Evolutionary conservation across 2,888 invertebrate species (phyloP).

Genomic region (Parelbella ahira): DNA sequence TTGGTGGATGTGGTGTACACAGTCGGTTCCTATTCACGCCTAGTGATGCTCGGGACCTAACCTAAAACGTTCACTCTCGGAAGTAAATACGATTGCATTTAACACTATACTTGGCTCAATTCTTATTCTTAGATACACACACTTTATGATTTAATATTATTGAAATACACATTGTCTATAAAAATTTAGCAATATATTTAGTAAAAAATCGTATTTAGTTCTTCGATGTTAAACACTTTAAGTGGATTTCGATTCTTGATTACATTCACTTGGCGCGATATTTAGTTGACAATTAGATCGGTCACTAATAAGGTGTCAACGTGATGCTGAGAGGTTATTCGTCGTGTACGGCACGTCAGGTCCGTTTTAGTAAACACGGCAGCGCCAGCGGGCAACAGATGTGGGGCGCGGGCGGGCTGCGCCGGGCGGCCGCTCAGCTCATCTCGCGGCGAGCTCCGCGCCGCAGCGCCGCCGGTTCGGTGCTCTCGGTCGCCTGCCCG

Average conservation of each 20-base stretch:
- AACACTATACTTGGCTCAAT: too few species aligned
- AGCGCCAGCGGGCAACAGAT: constrained; percentile 72
- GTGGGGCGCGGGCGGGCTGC: constrained; percentile 74
- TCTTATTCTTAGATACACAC: too few species aligned
- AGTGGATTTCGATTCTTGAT: constrained; percentile 56
- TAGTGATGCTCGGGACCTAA: constrained; percentile 2
- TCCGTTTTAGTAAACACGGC: constrained; percentile 76
- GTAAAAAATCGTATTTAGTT: constrained; percentile 27
- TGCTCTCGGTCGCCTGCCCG: constrained; percentile 39
- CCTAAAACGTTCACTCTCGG: constrained; percentile 4
- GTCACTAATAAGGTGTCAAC: constrained; percentile 47
- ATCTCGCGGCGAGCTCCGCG: constrained; percentile 49
- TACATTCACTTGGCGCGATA: too few species aligned
- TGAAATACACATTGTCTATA: constrained; percentile 23
- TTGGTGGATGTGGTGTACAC: neutral
- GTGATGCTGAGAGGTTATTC: constrained; percentile 71
- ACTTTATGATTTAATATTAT: constrained; percentile 13
- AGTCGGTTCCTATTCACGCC: constrained; percentile 4
- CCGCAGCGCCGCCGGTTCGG: constrained; percentile 49
- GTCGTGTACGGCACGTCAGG: constrained; percentile 74
- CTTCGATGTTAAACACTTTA: constrained; percentile 29
- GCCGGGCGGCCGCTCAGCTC: constrained; percentile 66
- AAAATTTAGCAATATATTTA: constrained; percentile 26
- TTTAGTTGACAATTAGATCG: too few species aligned
- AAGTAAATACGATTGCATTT: constrained; percentile 7